A percentile compares a stretch with the other conserved stretches of the same genome.
These are phyloP conservation scores for Hyalella azteca DNA, from an alignment of 2,888 invertebrate genomes.

Conservation along the genomic window DNA sequence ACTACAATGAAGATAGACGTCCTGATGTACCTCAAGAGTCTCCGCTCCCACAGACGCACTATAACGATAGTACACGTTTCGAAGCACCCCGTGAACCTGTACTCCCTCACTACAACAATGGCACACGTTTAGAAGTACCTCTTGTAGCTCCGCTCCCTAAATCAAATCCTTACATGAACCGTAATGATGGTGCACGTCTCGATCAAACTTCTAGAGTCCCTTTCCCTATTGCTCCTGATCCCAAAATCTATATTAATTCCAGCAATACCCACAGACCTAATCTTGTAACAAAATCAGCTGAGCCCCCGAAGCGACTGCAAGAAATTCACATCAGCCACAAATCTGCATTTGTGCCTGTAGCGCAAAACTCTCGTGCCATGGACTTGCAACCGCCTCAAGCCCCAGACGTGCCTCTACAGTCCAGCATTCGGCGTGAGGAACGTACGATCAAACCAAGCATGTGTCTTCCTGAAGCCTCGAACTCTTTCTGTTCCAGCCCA, in stretches of 20 bases:
- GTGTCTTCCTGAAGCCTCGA: neutral
- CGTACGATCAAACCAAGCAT: neutral
- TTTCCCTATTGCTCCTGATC: neutral
- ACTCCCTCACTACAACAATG: too few relatives aligned
- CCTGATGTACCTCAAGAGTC: too few relatives aligned
- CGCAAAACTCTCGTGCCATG: neutral
- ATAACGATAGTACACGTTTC: too few relatives aligned
- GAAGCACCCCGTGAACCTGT: too few relatives aligned
- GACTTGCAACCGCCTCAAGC: neutral
- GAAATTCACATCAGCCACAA: neutral
- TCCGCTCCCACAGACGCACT: too few relatives aligned
- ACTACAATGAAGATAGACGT: too few relatives aligned
- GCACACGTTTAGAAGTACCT: too few relatives aligned
- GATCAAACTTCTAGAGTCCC: neutral
- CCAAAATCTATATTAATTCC: neutral
- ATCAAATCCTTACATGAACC: neutral
- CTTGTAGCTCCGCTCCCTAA: neutral
- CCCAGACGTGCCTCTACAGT: neutral
- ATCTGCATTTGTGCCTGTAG: constrained; percentile 19
- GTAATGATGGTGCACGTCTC: neutral
- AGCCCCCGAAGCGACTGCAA: neutral
- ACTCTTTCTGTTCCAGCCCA: neutral
- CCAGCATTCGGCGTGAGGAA: neutral
- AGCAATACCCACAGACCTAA: neutral
- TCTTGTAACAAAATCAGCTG: neutral